Base-by-base conservation (phyloP, 1,140 invertebrate genomes). In the Drosophila parabipectinata region DNA sequence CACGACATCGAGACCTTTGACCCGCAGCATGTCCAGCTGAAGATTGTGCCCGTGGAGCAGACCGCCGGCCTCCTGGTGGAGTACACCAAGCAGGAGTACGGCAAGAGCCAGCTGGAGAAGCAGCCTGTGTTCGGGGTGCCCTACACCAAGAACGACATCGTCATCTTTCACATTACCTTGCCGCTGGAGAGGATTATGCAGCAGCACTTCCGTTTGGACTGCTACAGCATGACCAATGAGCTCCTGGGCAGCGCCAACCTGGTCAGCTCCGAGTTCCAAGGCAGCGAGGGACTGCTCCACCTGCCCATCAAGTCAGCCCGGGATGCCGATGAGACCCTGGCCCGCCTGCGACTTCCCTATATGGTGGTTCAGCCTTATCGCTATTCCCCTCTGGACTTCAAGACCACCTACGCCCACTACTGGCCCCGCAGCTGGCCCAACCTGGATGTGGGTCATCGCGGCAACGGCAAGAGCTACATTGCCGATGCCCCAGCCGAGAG, bases 391-490 rank as follows among this genome's bases (percentile, higher is more conserved):
- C 96, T 96, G 93, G 95, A 96, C 81, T 95, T 98, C 93, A 94
- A 95, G 87, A 94, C 95, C 12, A 96, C 96, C 4, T 98, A 95
- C 87, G 94, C 96, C 10, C 95, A 95, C 78, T 95, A 97, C 89
- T 98, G 97, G 97, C 96, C 96, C 78, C 94, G 95, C 58, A 93
- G 94, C 41, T 96, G 96, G 95, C 95, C 94, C 39, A 96, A 96
- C 1, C 90, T 98, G 30, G 97, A 98, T 92, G 97, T 98, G 48
- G 98, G 98, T 0, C 98, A 99, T 90, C 93, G 98, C 62, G 98
- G 98, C 10, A 94, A 96, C 44, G 98, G 98, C 55, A 93, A 93
- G 44, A 94, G 93, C 68, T 94, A 94, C 80, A 93, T 93, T 90
- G 92, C 92, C 24, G 92, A 96, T 80, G 95, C 95, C 76, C 95